Evolutionary conservation across 2,888 invertebrate genomes (phyloP), one percentile per base, ranked within the genome.

Genomic region (Rotaria socialis): DNA sequence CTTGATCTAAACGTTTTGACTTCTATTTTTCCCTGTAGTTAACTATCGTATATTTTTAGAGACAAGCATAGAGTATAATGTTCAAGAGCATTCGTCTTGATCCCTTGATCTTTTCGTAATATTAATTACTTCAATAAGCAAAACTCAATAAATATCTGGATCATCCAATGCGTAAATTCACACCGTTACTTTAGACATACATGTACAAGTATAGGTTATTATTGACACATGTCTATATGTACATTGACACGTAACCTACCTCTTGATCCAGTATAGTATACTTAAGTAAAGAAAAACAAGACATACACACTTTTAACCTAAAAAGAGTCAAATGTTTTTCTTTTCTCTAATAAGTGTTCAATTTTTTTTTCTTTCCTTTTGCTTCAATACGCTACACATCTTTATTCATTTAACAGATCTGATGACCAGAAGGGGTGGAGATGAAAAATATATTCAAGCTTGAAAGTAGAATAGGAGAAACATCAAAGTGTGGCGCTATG

Each of bases 361-460:
- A 16, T 14, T 27, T 14, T n/a, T 67, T 35, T 67, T 2, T 4
- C 35, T 67, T 67, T 67, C 35, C 35, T 35, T 67, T 67, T 67
- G 35, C n/a, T 67, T 67, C 10, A 35, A 67, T 16, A 67, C 35
- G 67, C 35, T 14, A 35, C 35, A 67, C 67, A 35, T 67, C 14
- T 67, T 67, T 14, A 52, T 67, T 16, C 67, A 67, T 67, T 35
- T 67, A 67, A 35, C 35, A 67, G 27, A 27, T 7, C 67, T 67
- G 67, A 67, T 67, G 67, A 35, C 67, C 67, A 67, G 27, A 67
- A 67, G 67, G 67, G 67, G 67, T 67, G 67, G 35, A 27, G 67
- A 67, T 14, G 67, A 67, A 67, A 67, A 67, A 67, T 50, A 58
- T 60, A 35, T 67, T 67, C 67, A 67, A 27, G 67, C 67, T 67